These are phyloP conservation scores for Atethmia centrago DNA, from an alignment of 2,888 invertebrate genomes.

Conservation along the genomic window DNA sequence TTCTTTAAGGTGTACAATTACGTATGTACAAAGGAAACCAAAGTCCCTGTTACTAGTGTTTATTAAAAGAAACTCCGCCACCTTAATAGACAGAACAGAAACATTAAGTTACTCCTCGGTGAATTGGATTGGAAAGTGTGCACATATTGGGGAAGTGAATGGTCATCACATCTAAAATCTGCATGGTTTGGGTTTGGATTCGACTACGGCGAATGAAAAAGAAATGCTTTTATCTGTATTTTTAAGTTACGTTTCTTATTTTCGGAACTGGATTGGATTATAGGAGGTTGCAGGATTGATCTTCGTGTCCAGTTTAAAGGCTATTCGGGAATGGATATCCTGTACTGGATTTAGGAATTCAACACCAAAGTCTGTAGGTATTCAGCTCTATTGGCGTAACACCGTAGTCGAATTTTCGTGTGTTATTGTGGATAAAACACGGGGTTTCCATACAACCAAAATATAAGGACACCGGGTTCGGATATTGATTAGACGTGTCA, in stretches of 20 bases:
- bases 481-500: slow-evolving; percentile 82
- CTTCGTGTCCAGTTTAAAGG: slow-evolving; percentile 48
- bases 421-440: slow-evolving; percentile 54
- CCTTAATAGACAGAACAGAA: slow-evolving; percentile 86
- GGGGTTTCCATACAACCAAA: slow-evolving; percentile 66
- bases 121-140: slow-evolving; percentile 79
- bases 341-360: slow-evolving; percentile 32
- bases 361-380: slow-evolving; percentile 39
- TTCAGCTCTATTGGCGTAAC: slow-evolving; percentile 35
- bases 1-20: slow-evolving; percentile 73
- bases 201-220: slow-evolving; percentile 61
- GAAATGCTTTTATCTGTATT: slow-evolving; percentile 9
- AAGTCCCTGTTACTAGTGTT: slow-evolving; percentile 83
- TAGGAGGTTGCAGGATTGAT: slow-evolving; percentile 54
- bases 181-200: slow-evolving; percentile 49
- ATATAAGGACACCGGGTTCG: slow-evolving; percentile 72
- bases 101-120: slow-evolving; percentile 74
- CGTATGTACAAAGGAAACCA: slow-evolving; percentile 82
- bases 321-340: slow-evolving; percentile 39
- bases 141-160: slow-evolving; percentile 65
- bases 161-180: slow-evolving; percentile 59
- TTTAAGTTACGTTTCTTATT: slow-evolving; percentile 17
- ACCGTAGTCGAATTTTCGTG: slow-evolving; percentile 60
- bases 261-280: slow-evolving; percentile 51
- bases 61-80: slow-evolving; percentile 87